phyloP scores from a whole-genome alignment of 1,140 invertebrate genomes.

The Drosophila setifemur region DNA sequence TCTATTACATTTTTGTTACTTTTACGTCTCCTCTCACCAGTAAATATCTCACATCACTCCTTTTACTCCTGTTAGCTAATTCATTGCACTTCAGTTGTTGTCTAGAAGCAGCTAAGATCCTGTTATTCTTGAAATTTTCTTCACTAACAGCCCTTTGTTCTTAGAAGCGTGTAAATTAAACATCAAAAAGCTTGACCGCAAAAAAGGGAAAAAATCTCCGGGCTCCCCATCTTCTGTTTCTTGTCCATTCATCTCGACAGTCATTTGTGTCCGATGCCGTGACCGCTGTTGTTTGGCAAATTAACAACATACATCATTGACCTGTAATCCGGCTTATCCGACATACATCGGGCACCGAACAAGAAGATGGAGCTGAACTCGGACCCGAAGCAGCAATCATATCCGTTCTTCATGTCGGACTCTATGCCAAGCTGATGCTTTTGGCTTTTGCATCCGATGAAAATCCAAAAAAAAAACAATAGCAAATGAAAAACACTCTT shows the following conservation, averaged over 20 bases:
- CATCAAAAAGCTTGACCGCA: constrained; percentile 34
- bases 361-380: not conserved
- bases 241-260: constrained; percentile 2
- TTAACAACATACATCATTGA: constrained; percentile 69
- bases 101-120: not conserved
- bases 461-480: not conserved
- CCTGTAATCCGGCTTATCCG: constrained; percentile 50
- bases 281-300: constrained; percentile 51
- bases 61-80: not conserved
- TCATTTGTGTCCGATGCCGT: constrained; percentile 17
- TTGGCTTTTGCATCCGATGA: not conserved
- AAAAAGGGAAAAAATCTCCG: not conserved
- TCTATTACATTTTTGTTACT: too few species aligned
- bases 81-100: not conserved
- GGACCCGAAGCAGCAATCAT: not conserved
- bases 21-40: too few species aligned
- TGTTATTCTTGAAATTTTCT: not conserved
- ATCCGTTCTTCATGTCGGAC: not conserved
- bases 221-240: not conserved
- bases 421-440: constrained; percentile 21
- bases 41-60: too few species aligned
- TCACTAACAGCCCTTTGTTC: constrained; percentile 7
- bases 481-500: not conserved
- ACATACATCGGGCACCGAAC: not conserved
- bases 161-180: constrained; percentile 26